These are phyloP conservation scores for Oscheius sp. DNA, from an alignment of 2,888 invertebrate species.

Conservation along the genomic window DNA sequence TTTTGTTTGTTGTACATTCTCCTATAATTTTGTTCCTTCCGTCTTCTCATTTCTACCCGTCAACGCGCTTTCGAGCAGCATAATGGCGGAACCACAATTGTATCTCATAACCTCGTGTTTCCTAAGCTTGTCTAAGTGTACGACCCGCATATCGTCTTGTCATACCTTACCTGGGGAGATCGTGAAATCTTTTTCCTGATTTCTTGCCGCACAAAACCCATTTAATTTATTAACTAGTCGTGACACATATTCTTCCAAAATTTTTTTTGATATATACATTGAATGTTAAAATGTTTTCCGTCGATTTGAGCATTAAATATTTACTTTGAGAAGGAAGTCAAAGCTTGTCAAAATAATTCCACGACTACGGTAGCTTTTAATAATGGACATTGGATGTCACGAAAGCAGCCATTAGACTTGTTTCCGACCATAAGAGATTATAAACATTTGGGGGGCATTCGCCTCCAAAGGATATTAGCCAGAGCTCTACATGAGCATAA, in stretches of 20 bases:
- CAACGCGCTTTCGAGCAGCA: constrained; percentile 31
- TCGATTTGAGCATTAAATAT: not conserved
- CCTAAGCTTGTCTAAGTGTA: constrained; percentile 38
- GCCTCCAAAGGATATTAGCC: not conserved
- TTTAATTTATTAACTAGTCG: constrained; percentile 5
- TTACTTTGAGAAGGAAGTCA: constrained; percentile 4
- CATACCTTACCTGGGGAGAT: constrained; percentile 30
- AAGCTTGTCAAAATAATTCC: not conserved
- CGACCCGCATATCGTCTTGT: constrained; percentile 17
- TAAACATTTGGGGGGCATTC: not conserved
- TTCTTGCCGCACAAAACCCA: constrained; percentile 7
- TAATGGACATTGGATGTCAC: constrained; percentile 21
- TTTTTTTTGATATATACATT: not conserved
- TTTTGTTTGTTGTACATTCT: constrained; percentile 4
- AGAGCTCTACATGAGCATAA: not conserved
- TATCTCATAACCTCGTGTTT: constrained; percentile 35
- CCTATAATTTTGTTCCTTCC: constrained; percentile 2
- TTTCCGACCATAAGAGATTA: no score
- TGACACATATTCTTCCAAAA: constrained; percentile 1
- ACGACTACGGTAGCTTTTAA: constrained; percentile 16
- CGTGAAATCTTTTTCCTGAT: not conserved
- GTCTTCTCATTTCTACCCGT: constrained; percentile 22
- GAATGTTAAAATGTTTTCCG: not conserved
- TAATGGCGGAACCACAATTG: constrained; percentile 25
- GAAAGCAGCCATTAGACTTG: constrained; percentile 11